Conservation (phyloP, 2,888 invertebrate species). For the Ochropleura leucogaster region DNA sequence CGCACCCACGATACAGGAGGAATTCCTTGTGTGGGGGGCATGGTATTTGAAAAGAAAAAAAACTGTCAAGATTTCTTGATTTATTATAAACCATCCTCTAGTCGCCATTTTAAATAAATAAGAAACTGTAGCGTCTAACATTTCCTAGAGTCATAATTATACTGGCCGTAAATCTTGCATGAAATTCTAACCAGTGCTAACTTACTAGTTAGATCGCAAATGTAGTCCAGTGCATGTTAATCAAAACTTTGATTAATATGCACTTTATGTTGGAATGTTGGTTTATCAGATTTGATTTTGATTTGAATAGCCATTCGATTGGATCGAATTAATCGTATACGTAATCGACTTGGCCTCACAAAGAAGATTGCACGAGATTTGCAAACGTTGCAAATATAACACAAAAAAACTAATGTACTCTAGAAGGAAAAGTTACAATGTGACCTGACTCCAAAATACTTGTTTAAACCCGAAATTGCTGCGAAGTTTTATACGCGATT, state of each 20-base stretch:
- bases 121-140: constrained; percentile 30
- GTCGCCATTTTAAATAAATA: constrained; percentile 39
- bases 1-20: too few species aligned
- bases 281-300: constrained; percentile 21
- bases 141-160: constrained; percentile 43
- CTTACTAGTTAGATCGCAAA: constrained; percentile 27
- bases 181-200: constrained; percentile 37
- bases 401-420: not conserved
- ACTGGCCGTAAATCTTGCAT: constrained; percentile 50
- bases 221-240: constrained; percentile 21
- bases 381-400: not conserved
- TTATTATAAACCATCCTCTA: constrained; percentile 10
- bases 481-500: not conserved
- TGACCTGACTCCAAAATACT: not conserved
- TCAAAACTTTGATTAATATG: constrained; percentile 42
- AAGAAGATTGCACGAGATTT: not conserved
- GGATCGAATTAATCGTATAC: not conserved
- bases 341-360: not conserved
- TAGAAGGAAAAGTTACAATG: not conserved
- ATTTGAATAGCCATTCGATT: constrained; percentile 21
- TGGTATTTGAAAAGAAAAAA: too few species aligned
- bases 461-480: not conserved
- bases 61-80: not conserved
- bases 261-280: constrained; percentile 16
- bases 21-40: too few species aligned